Evolutionary conservation across 1,140 invertebrate genomes (phyloP).

Genomic region (Phthorimaea operculella): DNA sequence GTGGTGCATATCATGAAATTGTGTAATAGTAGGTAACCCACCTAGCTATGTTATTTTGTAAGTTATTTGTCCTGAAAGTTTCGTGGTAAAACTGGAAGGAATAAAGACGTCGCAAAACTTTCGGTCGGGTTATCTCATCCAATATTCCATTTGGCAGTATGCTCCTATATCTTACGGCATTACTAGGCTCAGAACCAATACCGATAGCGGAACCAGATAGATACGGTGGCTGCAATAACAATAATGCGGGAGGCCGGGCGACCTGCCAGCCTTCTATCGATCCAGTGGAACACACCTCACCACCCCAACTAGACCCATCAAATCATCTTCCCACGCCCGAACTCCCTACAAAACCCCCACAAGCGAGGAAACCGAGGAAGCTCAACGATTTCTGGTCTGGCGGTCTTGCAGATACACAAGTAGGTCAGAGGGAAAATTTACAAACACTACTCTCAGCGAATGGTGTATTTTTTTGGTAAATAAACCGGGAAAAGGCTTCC

Average conservation of each 20-base stretch:
- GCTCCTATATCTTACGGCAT: conserved; percentile 41
- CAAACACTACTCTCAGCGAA: conserved; percentile 55
- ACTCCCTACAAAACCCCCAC: conserved; percentile 18
- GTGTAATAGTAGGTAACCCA: too few species aligned
- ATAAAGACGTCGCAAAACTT: too few species aligned
- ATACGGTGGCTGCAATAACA: conserved; percentile 62
- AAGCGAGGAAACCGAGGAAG: conserved; percentile 31
- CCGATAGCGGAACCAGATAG: conserved; percentile 40
- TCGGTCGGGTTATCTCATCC: neutral
- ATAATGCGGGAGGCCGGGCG: conserved; percentile 62
- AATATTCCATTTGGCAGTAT: conserved; percentile 7
- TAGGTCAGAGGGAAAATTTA: conserved; percentile 66
- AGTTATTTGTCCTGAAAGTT: too few species aligned
- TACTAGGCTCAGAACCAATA: conserved; percentile 56
- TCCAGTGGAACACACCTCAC: conserved; percentile 39
- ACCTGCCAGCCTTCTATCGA: conserved; percentile 62
- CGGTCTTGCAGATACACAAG: conserved; percentile 43
- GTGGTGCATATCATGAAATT: too few species aligned
- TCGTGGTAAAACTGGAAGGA: too few species aligned
- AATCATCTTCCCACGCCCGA: conserved; percentile 32
- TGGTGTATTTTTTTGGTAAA: conserved; percentile 57
- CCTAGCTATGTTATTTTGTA: too few species aligned
- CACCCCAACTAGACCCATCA: conserved; percentile 42
- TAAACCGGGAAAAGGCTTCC: conserved; percentile 45
- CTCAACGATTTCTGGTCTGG: conserved; percentile 24